phyloP scores from a whole-genome alignment of 1,140 invertebrate genomes.

The Coptotermes formosanus region DNA sequence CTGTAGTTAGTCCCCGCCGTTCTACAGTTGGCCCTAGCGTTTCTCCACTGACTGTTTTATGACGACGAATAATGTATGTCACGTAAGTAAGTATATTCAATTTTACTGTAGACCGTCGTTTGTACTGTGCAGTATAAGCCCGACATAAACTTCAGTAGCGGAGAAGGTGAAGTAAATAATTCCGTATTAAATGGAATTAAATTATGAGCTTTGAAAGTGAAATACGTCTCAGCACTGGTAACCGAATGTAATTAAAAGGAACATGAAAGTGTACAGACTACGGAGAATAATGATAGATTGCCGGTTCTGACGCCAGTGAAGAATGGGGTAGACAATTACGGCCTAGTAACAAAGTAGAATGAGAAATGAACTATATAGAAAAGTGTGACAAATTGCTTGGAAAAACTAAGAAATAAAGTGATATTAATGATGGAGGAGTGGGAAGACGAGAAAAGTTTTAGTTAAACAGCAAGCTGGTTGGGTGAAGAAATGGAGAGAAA shows the following conservation, averaged over 20 bases:
- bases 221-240: no score
- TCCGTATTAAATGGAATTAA: no score
- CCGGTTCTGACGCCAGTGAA: background rate
- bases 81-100: no score
- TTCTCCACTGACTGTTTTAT: no score
- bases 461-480: background rate
- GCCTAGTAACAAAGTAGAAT: slow-evolving; percentile 16
- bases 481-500: slow-evolving; percentile 28
- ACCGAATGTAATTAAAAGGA: background rate
- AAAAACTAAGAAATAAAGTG: slow-evolving; percentile 27
- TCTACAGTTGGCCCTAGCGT: no score
- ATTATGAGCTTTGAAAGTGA: no score
- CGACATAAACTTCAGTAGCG: no score
- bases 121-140: no score
- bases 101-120: no score
- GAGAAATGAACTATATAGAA: slow-evolving; percentile 19
- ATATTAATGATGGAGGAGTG: slow-evolving; percentile 31
- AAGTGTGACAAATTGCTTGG: slow-evolving; percentile 30
- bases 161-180: no score
- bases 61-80: no score
- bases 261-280: background rate
- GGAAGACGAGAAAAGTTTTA: background rate
- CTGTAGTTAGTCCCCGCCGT: no score
- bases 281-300: background rate
- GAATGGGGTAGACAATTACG: slow-evolving; percentile 9